Evolutionary conservation across 2,113 vertebrate species (phyloP).

Genomic region (Neogobius melanostomus): DNA sequence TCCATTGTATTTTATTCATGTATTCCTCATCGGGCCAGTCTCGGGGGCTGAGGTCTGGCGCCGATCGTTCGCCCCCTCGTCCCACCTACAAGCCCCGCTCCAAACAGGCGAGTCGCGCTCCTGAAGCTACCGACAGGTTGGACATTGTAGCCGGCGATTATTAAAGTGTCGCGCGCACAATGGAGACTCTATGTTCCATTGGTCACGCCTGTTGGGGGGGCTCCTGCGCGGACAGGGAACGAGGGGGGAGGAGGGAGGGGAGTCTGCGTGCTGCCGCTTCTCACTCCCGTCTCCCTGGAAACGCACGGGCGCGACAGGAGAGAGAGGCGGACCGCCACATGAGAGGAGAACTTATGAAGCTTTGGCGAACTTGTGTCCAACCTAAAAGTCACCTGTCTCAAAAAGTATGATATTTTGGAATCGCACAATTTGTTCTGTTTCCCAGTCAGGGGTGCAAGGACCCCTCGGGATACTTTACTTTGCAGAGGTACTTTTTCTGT

Average conservation of each 20-base stretch:
- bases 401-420: too few relatives aligned
- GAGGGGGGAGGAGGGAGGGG: slow-evolving; percentile 81
- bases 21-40: slow-evolving; percentile 71
- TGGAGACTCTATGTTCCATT: slow-evolving; percentile 98
- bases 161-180: slow-evolving; percentile 97
- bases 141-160: slow-evolving; percentile 98
- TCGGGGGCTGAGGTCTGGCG: slow-evolving; percentile 74
- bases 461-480: too few relatives aligned
- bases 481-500: too few relatives aligned
- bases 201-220: slow-evolving; percentile 91
- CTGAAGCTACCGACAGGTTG: slow-evolving; percentile 98
- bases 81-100: slow-evolving; percentile 70
- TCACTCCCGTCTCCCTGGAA: slow-evolving; percentile 88
- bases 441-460: too few relatives aligned
- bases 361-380: not conserved
- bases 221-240: slow-evolving; percentile 80
- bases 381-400: too few relatives aligned
- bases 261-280: slow-evolving; percentile 91
- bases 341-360: slow-evolving; percentile 10
- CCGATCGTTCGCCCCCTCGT: slow-evolving; percentile 75
- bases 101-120: slow-evolving; percentile 84
- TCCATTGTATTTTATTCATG: slow-evolving; percentile 76
- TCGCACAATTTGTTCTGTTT: too few relatives aligned
- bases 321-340: slow-evolving; percentile 12
- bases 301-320: slow-evolving; percentile 69